A percentile compares a stretch with the other conserved stretches of the same genome.
These are phyloP conservation scores for Ascidia mentula DNA, from an alignment of 23 tunicate genomes.

Conservation along the genomic window DNA sequence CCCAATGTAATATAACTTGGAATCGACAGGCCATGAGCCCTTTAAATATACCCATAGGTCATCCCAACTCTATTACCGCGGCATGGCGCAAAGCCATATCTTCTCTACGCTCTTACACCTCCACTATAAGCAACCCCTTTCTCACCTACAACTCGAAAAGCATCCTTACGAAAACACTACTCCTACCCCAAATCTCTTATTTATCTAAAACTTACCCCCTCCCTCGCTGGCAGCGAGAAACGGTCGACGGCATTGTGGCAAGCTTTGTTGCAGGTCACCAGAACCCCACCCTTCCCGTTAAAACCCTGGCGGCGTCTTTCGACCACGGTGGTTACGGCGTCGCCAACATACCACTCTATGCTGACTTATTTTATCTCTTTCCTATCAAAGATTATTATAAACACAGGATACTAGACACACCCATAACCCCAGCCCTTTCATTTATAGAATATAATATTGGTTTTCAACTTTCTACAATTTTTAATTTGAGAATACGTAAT, in stretches of 20 bases:
- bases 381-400: neutral
- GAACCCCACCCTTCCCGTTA: neutral
- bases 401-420: neutral
- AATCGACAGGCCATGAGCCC: neutral
- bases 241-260: neutral
- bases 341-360: conserved; percentile 1
- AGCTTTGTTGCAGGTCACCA: neutral
- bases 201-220: neutral
- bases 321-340: neutral
- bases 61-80: neutral
- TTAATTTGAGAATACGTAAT: neutral
- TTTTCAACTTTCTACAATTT: neutral
- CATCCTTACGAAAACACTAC: neutral
- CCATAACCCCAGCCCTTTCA: neutral
- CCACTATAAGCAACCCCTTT: neutral
- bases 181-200: neutral
- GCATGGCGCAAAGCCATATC: neutral
- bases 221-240: neutral
- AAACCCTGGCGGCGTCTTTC: neutral
- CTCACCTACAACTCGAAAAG: neutral
- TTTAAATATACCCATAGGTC: neutral
- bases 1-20: neutral
- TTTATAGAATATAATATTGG: neutral
- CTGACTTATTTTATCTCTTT: neutral
- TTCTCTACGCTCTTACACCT: neutral